A percentile compares a stretch with the other conserved stretches of the same genome.
These are phyloP conservation scores for Pygocentrus nattereri DNA, from an alignment of 2,797 vertebrate genomes.

Conservation along the genomic window DNA sequence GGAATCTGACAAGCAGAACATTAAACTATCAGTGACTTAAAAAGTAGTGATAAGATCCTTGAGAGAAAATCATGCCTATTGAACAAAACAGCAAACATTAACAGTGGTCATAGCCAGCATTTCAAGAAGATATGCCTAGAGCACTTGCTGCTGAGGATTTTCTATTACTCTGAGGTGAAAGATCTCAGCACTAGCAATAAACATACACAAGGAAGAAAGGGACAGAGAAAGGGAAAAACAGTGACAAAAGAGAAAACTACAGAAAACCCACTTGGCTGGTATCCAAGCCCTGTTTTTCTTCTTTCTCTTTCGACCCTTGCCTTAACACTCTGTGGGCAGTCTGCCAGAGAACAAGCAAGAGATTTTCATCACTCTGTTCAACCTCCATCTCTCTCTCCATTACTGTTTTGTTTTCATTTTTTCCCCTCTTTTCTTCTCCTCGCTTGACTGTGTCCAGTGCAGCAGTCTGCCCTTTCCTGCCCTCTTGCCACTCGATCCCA, in stretches of 20 bases:
- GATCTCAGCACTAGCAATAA: constrained; percentile 73
- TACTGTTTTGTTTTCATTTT: constrained; percentile 54
- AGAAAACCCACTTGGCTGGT: constrained; percentile 76
- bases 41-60: constrained; percentile 10
- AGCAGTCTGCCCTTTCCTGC: background rate
- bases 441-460: constrained; percentile 2
- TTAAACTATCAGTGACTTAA: constrained; percentile 25
- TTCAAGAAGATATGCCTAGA: constrained; percentile 52
- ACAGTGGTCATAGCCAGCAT: background rate
- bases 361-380: constrained; percentile 74
- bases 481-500: constrained; percentile 5
- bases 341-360: constrained; percentile 46
- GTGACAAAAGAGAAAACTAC: constrained; percentile 46
- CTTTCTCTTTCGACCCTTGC: constrained; percentile 74
- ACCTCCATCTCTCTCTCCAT: constrained; percentile 48
- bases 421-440: constrained; percentile 19
- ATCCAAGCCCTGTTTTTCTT: constrained; percentile 76
- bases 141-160: constrained; percentile 66
- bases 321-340: constrained; percentile 70
- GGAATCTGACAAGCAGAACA: background rate
- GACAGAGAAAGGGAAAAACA: constrained; percentile 36
- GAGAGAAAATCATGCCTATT: constrained; percentile 35
- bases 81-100: constrained; percentile 27
- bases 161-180: constrained; percentile 77
- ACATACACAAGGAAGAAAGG: constrained; percentile 49